Evolutionary conservation across 2,113 vertebrate genomes (phyloP).

Genomic region (Leuciscus idus): DNA sequence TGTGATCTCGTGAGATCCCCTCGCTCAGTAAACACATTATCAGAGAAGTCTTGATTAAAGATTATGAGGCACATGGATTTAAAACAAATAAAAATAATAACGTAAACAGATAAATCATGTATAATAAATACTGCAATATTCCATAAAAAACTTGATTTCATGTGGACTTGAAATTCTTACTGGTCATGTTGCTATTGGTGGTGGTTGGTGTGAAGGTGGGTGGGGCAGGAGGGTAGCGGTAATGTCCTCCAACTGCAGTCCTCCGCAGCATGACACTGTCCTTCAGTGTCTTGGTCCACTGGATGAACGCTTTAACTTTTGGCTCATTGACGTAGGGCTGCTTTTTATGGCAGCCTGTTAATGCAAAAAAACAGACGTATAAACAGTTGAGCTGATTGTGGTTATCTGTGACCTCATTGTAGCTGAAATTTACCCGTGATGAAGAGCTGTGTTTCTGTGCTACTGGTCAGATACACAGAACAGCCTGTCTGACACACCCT

Average conservation of each 20-base stretch:
- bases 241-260: conserved; percentile 84
- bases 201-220: conserved; percentile 66
- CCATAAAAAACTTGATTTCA: no score
- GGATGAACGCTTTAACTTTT: conserved; percentile 85
- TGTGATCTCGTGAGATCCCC: no score
- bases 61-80: no score
- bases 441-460: conserved; percentile 86
- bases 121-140: no score
- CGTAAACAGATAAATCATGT: no score
- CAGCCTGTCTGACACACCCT: conserved; percentile 78
- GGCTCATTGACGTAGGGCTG: conserved; percentile 81
- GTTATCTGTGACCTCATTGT: not conserved
- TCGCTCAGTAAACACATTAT: no score
- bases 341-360: conserved; percentile 81
- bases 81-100: no score
- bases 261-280: conserved; percentile 77
- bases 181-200: conserved; percentile 65
- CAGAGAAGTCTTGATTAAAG: no score
- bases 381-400: not conserved
- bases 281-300: conserved; percentile 82
- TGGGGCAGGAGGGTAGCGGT: conserved; percentile 82
- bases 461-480: conserved; percentile 85
- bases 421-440: conserved; percentile 78
- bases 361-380: not conserved
- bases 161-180: conserved; percentile 51